Percentiles rank a stretch among this genome's conserved stretches.
Conservation (phyloP, 2,797 vertebrate species). For the Crax fasciolata region DNA sequence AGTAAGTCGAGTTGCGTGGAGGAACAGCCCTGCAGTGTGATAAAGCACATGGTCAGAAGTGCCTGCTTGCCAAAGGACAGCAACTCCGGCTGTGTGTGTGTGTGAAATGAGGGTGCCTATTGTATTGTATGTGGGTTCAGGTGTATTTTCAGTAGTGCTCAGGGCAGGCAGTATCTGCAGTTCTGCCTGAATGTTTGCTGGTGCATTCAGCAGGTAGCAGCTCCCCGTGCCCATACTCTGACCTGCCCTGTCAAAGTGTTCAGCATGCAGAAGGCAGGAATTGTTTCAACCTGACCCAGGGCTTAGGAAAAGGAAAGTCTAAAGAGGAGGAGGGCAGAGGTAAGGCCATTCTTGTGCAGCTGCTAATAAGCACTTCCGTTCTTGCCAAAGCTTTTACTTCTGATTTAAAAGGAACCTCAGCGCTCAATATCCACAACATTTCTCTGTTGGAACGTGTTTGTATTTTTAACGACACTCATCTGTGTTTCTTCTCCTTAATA, state of each 20-base stretch:
- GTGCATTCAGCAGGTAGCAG: background rate
- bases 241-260: background rate
- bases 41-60: background rate
- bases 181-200: background rate
- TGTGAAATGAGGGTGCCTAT: background rate
- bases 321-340: background rate
- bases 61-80: background rate
- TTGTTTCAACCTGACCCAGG: background rate
- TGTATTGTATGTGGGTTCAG: background rate
- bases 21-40: background rate
- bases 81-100: rapidly evolving
- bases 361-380: background rate
- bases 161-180: background rate
- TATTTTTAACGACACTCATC: background rate
- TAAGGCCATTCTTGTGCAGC: background rate
- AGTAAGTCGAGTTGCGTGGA: background rate
- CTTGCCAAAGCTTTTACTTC: background rate
- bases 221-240: background rate
- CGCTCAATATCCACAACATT: background rate
- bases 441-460: background rate
- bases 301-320: background rate
- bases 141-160: background rate
- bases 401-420: background rate
- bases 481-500: constrained; percentile 16
- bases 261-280: background rate